Evolutionary conservation across 2,888 invertebrate genomes (phyloP), one percentile per base, ranked within the genome.

Genomic region (Notodonta dromedarius): DNA sequence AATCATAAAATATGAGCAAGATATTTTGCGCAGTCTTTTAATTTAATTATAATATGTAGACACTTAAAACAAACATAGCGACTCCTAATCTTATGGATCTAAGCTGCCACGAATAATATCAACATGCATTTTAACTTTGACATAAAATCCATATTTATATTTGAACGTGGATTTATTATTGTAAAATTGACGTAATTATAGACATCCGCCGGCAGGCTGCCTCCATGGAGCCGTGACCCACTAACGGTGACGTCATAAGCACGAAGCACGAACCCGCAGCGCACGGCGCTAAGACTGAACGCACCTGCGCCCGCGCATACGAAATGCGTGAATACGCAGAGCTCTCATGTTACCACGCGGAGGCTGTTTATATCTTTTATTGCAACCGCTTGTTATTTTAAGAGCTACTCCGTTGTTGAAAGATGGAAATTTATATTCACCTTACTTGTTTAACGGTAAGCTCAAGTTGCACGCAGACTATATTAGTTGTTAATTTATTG

Each of bases 161-260:
- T 8, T 54, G 63, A 60, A 55, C 59, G 58, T 65, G 71, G 67
- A 71, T 69, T 73, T 73, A 77, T 66, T 60, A 65, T 50, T 56
- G 58, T 52, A 16, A 52, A 24, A 14, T 46, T 8, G 62, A 58
- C 63, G 58, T 66, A 73, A 67, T 77, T 63, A 60, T 60, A 14
- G n/a, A 54, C 39, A 69, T 66, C 58, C 59, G 59, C 56, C 54
- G 58, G 61, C 39, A 54, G 39, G 72, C 76, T 70, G 74, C 81
- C 83, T 80, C 82, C 83, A 62, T 50, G 51, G 42, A 74, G 74
- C 90, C 90, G 69, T 90, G 91, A 89, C 91, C 89, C 73, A 89
- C 78, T 81, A 78, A 75, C 58, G 59, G 65, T 90, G 89, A 90
- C 88, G 87, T 89, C 88, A 90, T 66, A 48, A 42, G 67, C 63